Percentiles rank a stretch among this genome's conserved stretches.
These are phyloP conservation scores for Enteromius afrohamiltoni DNA, from an alignment of 2,797 vertebrate genomes.

Conservation along the genomic window DNA sequence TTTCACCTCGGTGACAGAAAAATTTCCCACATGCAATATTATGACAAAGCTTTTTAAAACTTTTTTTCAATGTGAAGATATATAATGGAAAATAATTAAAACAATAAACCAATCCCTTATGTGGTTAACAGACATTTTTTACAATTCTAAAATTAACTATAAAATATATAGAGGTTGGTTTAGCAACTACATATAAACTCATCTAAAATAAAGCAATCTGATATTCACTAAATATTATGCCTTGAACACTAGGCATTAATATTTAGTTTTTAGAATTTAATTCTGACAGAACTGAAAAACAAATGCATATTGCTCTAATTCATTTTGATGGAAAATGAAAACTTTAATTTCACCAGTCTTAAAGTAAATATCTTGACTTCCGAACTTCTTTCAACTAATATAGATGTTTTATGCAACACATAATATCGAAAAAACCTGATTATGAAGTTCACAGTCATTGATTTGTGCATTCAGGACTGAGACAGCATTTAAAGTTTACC, in stretches of 20 bases:
- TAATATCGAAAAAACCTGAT: constrained; percentile 62
- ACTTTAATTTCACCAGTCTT: background rate
- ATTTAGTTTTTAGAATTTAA: background rate
- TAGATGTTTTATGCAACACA: constrained; percentile 72
- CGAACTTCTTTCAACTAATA: background rate
- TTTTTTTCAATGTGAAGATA: background rate
- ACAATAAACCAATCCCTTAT: background rate
- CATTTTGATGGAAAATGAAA: background rate
- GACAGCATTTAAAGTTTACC: background rate
- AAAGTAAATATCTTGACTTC: background rate
- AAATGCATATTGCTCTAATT: background rate
- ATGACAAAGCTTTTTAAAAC: background rate
- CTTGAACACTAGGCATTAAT: background rate
- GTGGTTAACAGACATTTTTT: background rate
- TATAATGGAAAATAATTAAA: background rate
- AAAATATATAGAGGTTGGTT: background rate
- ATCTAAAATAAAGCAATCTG: background rate
- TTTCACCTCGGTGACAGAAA: background rate
- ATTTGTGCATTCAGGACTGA: constrained; percentile 78
- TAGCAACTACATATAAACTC: background rate
- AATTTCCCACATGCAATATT: background rate
- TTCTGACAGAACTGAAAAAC: background rate
- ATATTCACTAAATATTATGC: background rate
- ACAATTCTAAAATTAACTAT: background rate
- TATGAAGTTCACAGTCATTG: constrained; percentile 54